phyloP scores from a whole-genome alignment of 2,888 invertebrate genomes.

The Serrognathus titanus region DNA sequence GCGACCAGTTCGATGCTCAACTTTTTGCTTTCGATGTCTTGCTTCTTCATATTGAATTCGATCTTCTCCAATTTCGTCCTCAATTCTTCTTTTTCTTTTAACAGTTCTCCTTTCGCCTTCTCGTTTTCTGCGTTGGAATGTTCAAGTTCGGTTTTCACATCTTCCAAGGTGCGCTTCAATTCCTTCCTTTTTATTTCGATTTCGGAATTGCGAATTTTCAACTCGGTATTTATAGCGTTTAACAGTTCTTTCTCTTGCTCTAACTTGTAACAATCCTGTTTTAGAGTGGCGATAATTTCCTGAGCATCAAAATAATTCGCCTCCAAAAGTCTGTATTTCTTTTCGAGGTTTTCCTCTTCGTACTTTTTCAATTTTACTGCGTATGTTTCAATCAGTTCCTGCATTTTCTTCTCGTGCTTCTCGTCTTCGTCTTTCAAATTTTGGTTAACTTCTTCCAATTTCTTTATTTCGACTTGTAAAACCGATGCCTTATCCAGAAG shows the following conservation, averaged over 20 bases:
- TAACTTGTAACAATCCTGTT: not conserved
- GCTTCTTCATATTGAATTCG: conserved; percentile 6
- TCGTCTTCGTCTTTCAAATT: not conserved
- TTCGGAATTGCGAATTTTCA: conserved; percentile 3
- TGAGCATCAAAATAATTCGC: not conserved
- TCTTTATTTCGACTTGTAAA: no score
- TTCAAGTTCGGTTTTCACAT: conserved; percentile 1
- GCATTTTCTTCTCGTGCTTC: not conserved
- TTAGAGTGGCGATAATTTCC: not conserved
- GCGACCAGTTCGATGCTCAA: conserved; percentile 7
- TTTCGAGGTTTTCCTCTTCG: conserved; percentile 4
- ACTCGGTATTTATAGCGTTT: not conserved
- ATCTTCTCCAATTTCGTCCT: conserved; percentile 1
- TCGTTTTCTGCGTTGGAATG: not conserved
- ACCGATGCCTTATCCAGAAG: conserved; percentile 1
- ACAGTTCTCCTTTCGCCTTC: no score
- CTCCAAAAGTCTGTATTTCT: not conserved
- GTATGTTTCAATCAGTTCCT: conserved; percentile 1
- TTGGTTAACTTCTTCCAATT: not conserved
- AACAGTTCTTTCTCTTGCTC: conserved; percentile 1
- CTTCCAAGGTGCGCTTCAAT: not conserved
- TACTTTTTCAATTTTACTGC: conserved; percentile 3
- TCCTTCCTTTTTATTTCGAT: not conserved
- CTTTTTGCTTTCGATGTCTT: conserved; percentile 13
- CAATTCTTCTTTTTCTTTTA: conserved; percentile 5